A percentile compares a stretch with the other conserved stretches of the same genome.
Conservation (phyloP, 1,140 invertebrate genomes). For the Luehdorfia chinensis region DNA sequence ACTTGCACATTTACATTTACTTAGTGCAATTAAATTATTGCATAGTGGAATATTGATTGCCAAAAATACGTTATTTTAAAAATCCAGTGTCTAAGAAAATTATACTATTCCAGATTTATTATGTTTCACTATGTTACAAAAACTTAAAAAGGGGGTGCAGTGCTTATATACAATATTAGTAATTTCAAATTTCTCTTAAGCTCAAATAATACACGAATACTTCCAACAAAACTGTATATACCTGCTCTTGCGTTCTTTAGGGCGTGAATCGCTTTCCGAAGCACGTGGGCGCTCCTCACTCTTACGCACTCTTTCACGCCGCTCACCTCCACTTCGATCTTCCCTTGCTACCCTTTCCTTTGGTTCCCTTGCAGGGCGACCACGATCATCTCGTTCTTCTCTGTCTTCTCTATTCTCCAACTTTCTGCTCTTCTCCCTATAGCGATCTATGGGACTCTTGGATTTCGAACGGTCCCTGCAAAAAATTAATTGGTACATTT, state of each 20-base stretch:
- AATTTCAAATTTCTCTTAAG: too few relatives aligned
- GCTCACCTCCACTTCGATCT: constrained; percentile 16
- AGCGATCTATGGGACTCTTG: constrained; percentile 39
- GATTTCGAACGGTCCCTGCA: constrained; percentile 36
- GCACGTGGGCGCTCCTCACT: constrained; percentile 14
- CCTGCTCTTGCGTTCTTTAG: constrained; percentile 44
- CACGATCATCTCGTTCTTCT: not conserved
- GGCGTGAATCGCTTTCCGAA: constrained; percentile 13
- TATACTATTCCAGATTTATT: too few relatives aligned
- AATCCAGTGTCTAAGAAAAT: too few relatives aligned
- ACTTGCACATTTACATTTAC: too few relatives aligned
- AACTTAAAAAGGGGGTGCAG: too few relatives aligned
- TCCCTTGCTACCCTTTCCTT: constrained; percentile 18
- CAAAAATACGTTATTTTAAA: too few relatives aligned
- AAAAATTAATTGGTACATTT: constrained; percentile 9
- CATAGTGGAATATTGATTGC: too few relatives aligned
- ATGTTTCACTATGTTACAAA: too few relatives aligned
- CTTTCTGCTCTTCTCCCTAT: constrained; percentile 25
- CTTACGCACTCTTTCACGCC: constrained; percentile 17
- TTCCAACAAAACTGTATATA: too few relatives aligned
- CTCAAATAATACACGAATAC: too few relatives aligned
- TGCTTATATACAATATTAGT: too few relatives aligned
- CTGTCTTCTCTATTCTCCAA: constrained; percentile 21
- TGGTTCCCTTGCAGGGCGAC: constrained; percentile 2
- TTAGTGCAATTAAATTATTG: too few relatives aligned